These are phyloP conservation scores for Elegia similella DNA, from an alignment of 2,888 invertebrate genomes.

Conservation along the genomic window DNA sequence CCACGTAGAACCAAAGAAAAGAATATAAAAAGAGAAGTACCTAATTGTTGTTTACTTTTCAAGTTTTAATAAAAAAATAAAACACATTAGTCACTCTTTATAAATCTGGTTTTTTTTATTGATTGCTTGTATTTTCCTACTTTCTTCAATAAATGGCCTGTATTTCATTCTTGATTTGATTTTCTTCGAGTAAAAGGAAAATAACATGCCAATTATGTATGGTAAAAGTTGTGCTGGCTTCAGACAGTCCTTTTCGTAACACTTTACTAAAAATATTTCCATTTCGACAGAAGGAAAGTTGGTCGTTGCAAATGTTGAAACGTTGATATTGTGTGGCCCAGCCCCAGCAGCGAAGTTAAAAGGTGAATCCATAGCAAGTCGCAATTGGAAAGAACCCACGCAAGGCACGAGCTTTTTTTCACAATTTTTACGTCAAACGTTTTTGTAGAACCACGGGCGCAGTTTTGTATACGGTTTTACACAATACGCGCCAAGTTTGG, in stretches of 20 bases:
- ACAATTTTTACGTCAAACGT: conserved; percentile 41
- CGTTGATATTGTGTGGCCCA: conserved; percentile 49
- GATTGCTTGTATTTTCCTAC: no score
- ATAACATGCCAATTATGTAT: no score
- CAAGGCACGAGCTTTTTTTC: conserved; percentile 44
- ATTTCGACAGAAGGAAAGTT: conserved; percentile 12
- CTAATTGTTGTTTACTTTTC: no score
- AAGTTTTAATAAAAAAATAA: no score
- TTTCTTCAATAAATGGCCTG: no score
- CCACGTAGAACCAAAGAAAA: no score
- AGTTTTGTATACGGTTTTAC: neutral
- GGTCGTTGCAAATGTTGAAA: conserved; percentile 30
- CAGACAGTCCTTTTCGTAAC: neutral
- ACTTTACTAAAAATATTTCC: neutral
- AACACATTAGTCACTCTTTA: no score
- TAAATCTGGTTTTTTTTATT: no score
- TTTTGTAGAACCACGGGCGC: conserved; percentile 8
- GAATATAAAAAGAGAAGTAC: no score
- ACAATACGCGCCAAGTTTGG: neutral
- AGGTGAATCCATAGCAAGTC: conserved; percentile 59
- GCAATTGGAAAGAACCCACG: conserved; percentile 70
- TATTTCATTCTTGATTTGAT: no score
- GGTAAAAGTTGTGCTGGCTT: no score
- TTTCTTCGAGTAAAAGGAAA: no score
- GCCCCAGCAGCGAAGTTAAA: conserved; percentile 44